phyloP scores from a whole-genome alignment of 1,140 invertebrate species.

The Epicauta chinensis region DNA sequence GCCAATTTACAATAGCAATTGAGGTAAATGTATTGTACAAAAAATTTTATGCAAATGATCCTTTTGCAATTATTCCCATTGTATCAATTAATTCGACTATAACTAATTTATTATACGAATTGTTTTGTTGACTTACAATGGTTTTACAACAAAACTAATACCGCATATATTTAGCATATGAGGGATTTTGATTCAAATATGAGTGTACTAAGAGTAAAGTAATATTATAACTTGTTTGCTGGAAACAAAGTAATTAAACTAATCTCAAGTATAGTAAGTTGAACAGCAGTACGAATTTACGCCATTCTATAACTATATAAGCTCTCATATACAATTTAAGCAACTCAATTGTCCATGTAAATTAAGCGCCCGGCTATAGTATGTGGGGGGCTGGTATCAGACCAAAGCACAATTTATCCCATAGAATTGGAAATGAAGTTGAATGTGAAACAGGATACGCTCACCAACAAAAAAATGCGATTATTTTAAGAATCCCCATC shows the following conservation, averaged over 20 bases:
- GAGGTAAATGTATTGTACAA: too few relatives aligned
- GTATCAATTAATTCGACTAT: too few relatives aligned
- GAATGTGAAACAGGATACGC: constrained; percentile 6
- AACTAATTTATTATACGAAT: too few relatives aligned
- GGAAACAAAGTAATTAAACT: constrained; percentile 27
- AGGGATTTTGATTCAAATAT: constrained; percentile 20
- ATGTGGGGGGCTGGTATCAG: constrained; percentile 9
- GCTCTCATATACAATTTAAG: constrained; percentile 31
- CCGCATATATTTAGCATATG: constrained; percentile 10
- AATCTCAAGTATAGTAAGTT: constrained; percentile 27
- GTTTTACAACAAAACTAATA: constrained; percentile 4
- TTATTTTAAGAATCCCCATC: constrained; percentile 7
- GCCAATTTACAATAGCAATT: too few relatives aligned
- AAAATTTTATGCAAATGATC: too few relatives aligned
- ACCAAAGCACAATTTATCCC: constrained; percentile 15
- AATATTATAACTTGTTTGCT: constrained; percentile 22
- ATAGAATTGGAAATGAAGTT: constrained; percentile 13
- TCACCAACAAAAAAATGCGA: neutral
- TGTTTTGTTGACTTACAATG: too few relatives aligned
- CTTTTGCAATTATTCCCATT: too few relatives aligned
- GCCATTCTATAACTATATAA: constrained; percentile 29
- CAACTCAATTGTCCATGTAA: constrained; percentile 33
- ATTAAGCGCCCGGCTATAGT: constrained; percentile 20
- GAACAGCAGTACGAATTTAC: constrained; percentile 21
- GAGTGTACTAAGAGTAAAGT: constrained; percentile 20